A percentile compares a stretch with the other conserved stretches of the same genome.
Conservation (phyloP, 2,797 vertebrate genomes). For the Cephalopachus bancanus region DNA sequence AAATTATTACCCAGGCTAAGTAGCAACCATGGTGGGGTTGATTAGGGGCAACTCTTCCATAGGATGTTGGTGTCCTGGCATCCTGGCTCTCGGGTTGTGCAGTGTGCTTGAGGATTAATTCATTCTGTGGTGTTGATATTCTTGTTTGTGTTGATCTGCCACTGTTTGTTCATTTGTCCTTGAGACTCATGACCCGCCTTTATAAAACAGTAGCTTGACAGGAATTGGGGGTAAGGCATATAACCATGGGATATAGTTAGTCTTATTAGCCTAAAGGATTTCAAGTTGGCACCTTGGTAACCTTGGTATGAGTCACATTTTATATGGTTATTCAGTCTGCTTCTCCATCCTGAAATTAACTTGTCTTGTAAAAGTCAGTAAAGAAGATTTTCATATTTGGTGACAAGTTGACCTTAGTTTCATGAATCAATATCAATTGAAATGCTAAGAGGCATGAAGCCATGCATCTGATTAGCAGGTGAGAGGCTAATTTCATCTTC, state of each 20-base stretch:
- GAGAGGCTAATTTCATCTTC: slow-evolving; percentile 61
- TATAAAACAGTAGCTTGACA: neutral
- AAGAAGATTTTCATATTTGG: slow-evolving; percentile 50
- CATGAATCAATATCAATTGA: slow-evolving; percentile 37
- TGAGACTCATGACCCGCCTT: neutral
- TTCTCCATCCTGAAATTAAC: neutral
- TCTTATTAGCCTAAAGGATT: neutral
- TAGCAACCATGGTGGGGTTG: neutral
- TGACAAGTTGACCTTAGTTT: slow-evolving; percentile 45
- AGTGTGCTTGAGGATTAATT: neutral
- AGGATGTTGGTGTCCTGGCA: neutral
- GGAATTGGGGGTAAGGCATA: neutral
- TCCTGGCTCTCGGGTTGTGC: neutral
- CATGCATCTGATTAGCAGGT: slow-evolving; percentile 36
- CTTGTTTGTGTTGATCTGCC: neutral
- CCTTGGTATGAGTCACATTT: neutral
- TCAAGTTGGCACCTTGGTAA: neutral
- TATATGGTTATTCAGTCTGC: neutral
- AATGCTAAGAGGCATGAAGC: slow-evolving; percentile 40
- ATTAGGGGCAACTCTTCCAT: too few relatives aligned
- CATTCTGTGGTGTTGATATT: neutral
- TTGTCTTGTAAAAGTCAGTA: neutral
- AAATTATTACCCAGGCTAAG: neutral
- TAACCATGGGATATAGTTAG: neutral
- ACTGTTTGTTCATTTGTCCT: neutral